Evolutionary conservation across 1,140 invertebrate species (phyloP).

Genomic region (Drepana arcuata): DNA sequence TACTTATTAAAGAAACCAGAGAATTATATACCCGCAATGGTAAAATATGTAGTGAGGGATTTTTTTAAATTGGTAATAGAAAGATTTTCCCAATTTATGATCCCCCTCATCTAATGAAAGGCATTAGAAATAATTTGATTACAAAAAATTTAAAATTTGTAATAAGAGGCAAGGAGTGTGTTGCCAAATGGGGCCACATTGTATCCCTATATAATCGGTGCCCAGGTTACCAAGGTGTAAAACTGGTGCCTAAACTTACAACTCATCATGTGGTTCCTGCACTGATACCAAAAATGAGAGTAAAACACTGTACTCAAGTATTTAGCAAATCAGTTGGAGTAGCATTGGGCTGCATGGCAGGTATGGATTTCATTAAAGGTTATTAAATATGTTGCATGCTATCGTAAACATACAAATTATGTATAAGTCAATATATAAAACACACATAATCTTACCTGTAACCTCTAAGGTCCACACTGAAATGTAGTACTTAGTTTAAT

Average conservation of each 20-base stretch:
- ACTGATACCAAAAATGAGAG: constrained; percentile 20
- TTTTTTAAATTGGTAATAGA: constrained; percentile 11
- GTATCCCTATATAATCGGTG: constrained; percentile 11
- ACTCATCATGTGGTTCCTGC: constrained; percentile 16
- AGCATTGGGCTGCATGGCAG: constrained; percentile 13
- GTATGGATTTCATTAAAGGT: no score
- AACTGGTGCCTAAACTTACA: constrained; percentile 20
- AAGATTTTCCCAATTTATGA: constrained; percentile 22
- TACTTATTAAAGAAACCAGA: constrained; percentile 10
- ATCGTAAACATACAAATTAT: no score
- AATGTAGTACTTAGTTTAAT: no score
- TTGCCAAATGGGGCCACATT: constrained; percentile 19
- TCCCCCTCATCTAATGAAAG: constrained; percentile 20
- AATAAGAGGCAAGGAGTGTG: constrained; percentile 5
- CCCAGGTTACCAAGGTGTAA: constrained; percentile 10
- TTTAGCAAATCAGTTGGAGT: constrained; percentile 14
- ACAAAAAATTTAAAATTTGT: constrained; percentile 14
- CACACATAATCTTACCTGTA: no score
- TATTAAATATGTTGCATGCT: no score
- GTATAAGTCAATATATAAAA: no score
- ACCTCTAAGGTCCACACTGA: no score
- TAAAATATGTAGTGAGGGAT: constrained; percentile 4
- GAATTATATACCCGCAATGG: constrained; percentile 6
- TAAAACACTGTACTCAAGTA: constrained; percentile 15
- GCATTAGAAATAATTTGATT: constrained; percentile 21